A percentile compares a stretch with the other conserved stretches of the same genome.
Evolutionary conservation across 2,113 vertebrate species (phyloP).

Genomic region (Poeciliopsis prolifica): DNA sequence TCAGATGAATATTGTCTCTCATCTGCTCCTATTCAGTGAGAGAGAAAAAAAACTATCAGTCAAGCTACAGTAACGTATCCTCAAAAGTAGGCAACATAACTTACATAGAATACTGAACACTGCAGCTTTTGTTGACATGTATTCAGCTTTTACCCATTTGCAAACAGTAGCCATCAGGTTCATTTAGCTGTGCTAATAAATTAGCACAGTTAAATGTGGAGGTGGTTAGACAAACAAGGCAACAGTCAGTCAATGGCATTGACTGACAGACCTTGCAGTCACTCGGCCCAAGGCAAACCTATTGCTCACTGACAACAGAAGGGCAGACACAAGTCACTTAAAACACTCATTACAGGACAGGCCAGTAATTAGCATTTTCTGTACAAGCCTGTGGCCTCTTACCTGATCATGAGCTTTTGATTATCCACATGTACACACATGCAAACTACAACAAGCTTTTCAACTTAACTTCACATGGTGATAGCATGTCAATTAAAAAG

Average conservation of each 20-base stretch:
- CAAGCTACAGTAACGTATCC: conserved; percentile 15
- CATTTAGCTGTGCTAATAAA: conserved; percentile 32
- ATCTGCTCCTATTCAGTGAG: conserved; percentile 31
- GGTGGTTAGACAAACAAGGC: conserved; percentile 51
- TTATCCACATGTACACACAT: conserved; percentile 6
- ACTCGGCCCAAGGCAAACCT: conserved; percentile 51
- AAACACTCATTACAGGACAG: conserved; percentile 61
- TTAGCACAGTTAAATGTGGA: conserved; percentile 16
- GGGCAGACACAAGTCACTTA: conserved; percentile 47
- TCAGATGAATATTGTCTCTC: conserved; percentile 55
- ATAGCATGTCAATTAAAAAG: not conserved
- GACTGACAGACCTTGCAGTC: conserved; percentile 67
- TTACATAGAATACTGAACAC: not conserved
- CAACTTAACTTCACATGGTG: not conserved
- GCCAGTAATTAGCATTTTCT: conserved; percentile 53
- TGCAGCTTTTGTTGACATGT: not conserved
- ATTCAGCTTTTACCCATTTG: conserved; percentile 1
- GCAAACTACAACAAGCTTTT: not conserved
- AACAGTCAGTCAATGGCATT: conserved; percentile 60
- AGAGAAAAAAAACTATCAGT: not conserved
- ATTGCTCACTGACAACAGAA: conserved; percentile 62
- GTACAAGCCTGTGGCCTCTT: conserved; percentile 25
- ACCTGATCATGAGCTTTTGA: conserved; percentile 1
- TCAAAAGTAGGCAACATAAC: not conserved
- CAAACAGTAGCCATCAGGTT: conserved; percentile 21